Percentiles rank a stretch among this genome's conserved stretches.
Evolutionary conservation across 2,888 invertebrate species (phyloP).

Genomic region (Euclidia mi): DNA sequence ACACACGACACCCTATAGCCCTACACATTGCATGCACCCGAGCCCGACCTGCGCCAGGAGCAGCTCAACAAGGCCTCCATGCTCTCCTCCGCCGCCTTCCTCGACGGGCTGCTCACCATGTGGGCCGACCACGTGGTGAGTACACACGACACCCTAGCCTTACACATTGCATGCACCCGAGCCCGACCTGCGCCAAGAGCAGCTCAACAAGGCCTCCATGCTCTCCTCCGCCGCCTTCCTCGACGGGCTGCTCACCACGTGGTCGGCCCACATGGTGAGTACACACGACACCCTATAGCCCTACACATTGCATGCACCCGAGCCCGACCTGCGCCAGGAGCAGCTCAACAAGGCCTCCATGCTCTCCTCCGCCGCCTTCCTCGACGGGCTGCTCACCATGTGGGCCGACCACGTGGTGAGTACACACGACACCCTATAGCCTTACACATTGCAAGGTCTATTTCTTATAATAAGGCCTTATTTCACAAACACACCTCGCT

Average conservation of each 20-base stretch:
- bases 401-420: constrained; percentile 98
- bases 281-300: constrained; percentile 99
- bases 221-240: too few relatives aligned
- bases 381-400: constrained; percentile 98
- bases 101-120: constrained; percentile 98
- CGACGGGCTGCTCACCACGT: too few relatives aligned
- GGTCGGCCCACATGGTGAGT: constrained; percentile 96
- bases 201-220: too few relatives aligned
- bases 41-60: constrained; percentile 99
- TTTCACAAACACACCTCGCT: too few relatives aligned
- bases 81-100: constrained; percentile 96
- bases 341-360: constrained; percentile 99
- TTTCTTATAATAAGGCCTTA: too few relatives aligned
- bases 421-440: constrained; percentile 38
- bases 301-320: too few relatives aligned
- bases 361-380: constrained; percentile 96
- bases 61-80: constrained; percentile 99
- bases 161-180: too few relatives aligned
- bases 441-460: too few relatives aligned
- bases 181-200: too few relatives aligned
- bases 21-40: constrained; percentile 98
- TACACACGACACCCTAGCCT: constrained; percentile 38
- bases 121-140: constrained; percentile 98
- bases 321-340: constrained; percentile 99
- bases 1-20: constrained; percentile 99